These are phyloP conservation scores for Drosophila neutralis DNA, from an alignment of 2,888 invertebrate genomes.

Conservation along the genomic window DNA sequence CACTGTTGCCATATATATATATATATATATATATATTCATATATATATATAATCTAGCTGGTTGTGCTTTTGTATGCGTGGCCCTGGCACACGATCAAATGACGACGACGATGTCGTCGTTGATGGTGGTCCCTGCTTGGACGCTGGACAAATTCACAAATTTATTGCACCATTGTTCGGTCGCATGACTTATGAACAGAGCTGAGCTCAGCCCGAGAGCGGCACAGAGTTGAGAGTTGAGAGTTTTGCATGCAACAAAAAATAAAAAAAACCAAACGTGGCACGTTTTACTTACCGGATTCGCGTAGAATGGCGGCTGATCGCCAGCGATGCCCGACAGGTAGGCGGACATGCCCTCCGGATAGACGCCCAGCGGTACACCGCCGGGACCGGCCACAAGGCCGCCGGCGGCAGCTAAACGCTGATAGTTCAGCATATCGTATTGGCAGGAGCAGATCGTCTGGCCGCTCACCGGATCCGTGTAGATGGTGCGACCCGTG, in stretches of 20 bases:
- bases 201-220: neutral
- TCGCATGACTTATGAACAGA: conserved; percentile 73
- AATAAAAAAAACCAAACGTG: neutral
- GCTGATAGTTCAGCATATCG: conserved; percentile 92
- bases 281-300: conserved; percentile 89
- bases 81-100: conserved; percentile 75
- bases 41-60: neutral
- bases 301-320: conserved; percentile 93
- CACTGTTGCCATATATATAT: conserved; percentile 19
- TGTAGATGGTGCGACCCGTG: conserved; percentile 95
- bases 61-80: conserved; percentile 29
- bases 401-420: conserved; percentile 87
- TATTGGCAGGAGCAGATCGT: conserved; percentile 96
- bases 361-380: conserved; percentile 92
- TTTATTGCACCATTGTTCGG: conserved; percentile 79
- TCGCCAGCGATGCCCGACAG: conserved; percentile 93
- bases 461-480: conserved; percentile 95
- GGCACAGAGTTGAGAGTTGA: conserved; percentile 8
- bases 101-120: conserved; percentile 49
- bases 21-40: neutral
- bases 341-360: conserved; percentile 93
- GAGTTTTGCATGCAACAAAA: conserved; percentile 8
- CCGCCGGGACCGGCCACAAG: conserved; percentile 87
- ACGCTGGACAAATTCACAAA: conserved; percentile 78
- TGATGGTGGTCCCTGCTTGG: conserved; percentile 66